Evolutionary conservation across 2,797 vertebrate genomes (phyloP), one percentile per base, ranked within the genome.

Genomic region (Spondyliosoma cantharus): DNA sequence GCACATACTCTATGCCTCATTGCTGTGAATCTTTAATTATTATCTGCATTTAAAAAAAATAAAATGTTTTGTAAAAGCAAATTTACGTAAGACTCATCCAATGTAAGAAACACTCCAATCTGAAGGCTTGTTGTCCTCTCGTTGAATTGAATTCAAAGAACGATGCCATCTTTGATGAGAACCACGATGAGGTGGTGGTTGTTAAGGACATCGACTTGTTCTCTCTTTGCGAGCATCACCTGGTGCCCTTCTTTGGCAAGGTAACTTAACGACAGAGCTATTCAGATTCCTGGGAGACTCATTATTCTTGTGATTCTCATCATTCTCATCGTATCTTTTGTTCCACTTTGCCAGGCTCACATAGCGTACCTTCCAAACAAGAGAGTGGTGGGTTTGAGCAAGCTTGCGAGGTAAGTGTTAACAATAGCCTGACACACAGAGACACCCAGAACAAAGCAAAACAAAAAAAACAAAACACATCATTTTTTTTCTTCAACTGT

Each of bases 291-390:
- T 14, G 27, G 29, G 5, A 58, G 14, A 19, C 15, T 2, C 0
- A 1, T 22, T 11, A 32, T 5, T 6, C 14, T 13, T 49, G 3
- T 24, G 7, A 9, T 45, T 20, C 7, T 15, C 3, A 1, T n/a
- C 25, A 9, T 52, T 43, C n/a, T 67, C 11, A 50, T 16, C 7
- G 14, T 7, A 3, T 29, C 24, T 19, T 64, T 56, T 74, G 25
- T 66, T 65, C 14, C 25, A 32, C 12, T 45, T 85, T 70, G 58
- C 27, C 80, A 95, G 92, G 89, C 94, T 57, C 91, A 93, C 66
- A 91, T 94, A 68, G 94, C 88, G 59, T 93, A 95, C 64, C 73
- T 95, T 64, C 87, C 92, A 72, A 94, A 85, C 70, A 95, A 94
- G 82, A 95, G 93, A 84, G 93, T 91, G 45, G 91, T 92, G 72